Base-by-base conservation (phyloP, 2,888 invertebrate species). In the Geophilus truncorum region DNA sequence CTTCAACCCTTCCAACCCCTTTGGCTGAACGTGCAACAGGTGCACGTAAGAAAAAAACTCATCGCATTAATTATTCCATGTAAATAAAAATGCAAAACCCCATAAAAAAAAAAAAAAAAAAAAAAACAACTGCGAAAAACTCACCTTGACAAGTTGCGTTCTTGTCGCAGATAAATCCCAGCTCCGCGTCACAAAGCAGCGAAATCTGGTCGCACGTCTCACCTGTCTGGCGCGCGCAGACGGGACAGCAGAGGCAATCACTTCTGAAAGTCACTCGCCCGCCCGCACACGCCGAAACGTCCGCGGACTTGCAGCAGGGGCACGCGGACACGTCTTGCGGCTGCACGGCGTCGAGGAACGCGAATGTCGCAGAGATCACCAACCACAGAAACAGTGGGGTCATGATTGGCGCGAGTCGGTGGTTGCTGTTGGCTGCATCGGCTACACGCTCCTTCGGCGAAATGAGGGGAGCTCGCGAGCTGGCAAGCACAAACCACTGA, bases 221-320 rank as follows among this genome's bases (percentile, higher is more conserved):
- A 18, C 75, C 75, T 32, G 32, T 21, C 32, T 80, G 80, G 30
- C 75, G 30, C 32, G 80, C 76, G 70, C 80, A 80, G 10, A 80
- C 80, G 62, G 70, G 25, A 23, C 80, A 80, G 40, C 80, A 80
- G 12, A 75, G 75, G 75, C 80, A 80, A 75, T 80, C 80, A 34
- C 76, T 62, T 32, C 80, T n/a, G 18, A 75, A 62, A 32, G 32
- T 25, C 21, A 80, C 80, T 9, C 80, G 80, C 1, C 80, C 75
- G 21, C 25, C 32, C 9, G 80, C 32, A 32, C 80, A 80, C 0
- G 57, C 6, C 21, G 18, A 36, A 18, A 3, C 12, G n/a, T 30
- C 34, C 2, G 70, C n/a, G 30, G 18, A 28, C 18, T 18, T 40
- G 23, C 70, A 70, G 10, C 70, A 70, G 12, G 70, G 3, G 28